Base-by-base conservation (phyloP, 2,797 vertebrate species). In the Eupleurogrammus muticus region DNA sequence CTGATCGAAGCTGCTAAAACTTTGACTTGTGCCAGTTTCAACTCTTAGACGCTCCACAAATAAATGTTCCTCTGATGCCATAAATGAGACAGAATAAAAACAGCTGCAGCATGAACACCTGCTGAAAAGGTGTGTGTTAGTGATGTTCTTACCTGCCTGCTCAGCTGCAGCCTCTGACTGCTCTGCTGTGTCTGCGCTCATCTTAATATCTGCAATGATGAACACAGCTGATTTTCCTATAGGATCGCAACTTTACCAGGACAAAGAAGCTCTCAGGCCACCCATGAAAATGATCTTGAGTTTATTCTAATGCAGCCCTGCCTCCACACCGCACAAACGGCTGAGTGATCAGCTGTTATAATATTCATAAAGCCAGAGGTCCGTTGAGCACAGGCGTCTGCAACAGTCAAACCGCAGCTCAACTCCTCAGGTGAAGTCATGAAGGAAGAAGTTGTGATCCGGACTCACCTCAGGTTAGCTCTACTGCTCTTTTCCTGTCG, bases 171-270 rank as follows among this genome's bases (percentile, higher is more conserved):
- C 82, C 56, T 97, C 96, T 48, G 95, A 93, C 87, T 95, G 96
- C 86, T 97, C 96, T 68, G 95, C 94, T 3, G 94, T 82, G 84
- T 97, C 96, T 64, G 96, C 88, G 79, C 96, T 99, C 97, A 99
- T 99, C 95, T 97, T 98, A 94, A 96, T 95, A 95, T 96, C 97
- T 98, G 94, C 59, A 94, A 93, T 86, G 91, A 95, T 92, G 96
- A 96, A 95, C 93, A 95, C 90, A 93, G 92, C 94, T 93, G 92
- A 96, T 96, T 96, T 97, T 96, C 96, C 96, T 96, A 96, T 92
- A 90, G 92, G 93, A 94, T 94, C 95, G 92, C 88, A 92, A 90
- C 93, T 94, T 95, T 89, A 94, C 90, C 92, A 69, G 90, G 86
- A 87, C 81, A 87, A 86, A 90, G 88, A 85, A 86, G 87, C 82